A percentile compares a stretch with the other conserved stretches of the same genome.
Evolutionary conservation across 2,888 invertebrate genomes (phyloP).

Genomic region (Tortrix viridana): DNA sequence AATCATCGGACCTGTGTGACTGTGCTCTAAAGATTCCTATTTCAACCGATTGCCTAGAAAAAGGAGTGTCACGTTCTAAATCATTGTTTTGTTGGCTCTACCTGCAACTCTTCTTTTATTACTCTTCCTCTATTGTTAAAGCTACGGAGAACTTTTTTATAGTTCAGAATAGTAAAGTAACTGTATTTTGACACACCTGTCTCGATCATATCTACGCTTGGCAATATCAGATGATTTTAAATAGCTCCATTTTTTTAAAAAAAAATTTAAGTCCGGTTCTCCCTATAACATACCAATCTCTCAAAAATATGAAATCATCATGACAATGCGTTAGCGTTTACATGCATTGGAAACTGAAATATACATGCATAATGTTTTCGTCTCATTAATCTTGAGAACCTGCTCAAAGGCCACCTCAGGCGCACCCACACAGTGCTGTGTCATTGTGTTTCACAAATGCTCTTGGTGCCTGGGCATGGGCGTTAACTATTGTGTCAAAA

Average conservation of each 20-base stretch:
- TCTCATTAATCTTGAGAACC: constrained; percentile 24
- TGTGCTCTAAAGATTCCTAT: no score
- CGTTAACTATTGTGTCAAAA: constrained; percentile 29
- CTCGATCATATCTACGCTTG: no score
- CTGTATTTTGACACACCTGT: no score
- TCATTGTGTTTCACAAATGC: constrained; percentile 21
- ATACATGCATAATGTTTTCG: not conserved
- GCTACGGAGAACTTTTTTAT: no score
- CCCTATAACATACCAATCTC: not conserved
- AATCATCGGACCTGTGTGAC: not conserved
- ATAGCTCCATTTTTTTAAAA: no score
- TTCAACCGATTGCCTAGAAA: no score
- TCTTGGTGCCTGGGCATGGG: constrained; percentile 7
- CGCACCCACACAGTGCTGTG: constrained; percentile 20
- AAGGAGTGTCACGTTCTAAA: no score
- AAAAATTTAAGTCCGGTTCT: not conserved
- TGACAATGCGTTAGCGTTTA: constrained; percentile 5
- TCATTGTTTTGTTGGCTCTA: no score
- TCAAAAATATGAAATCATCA: not conserved
- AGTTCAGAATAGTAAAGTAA: no score
- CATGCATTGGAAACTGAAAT: constrained; percentile 1
- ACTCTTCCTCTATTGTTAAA: no score
- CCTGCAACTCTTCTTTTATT: no score
- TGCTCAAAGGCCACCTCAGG: constrained; percentile 22
- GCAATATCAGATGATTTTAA: no score